Percentiles rank a stretch among this genome's conserved stretches.
These are phyloP conservation scores for Lonchura striata DNA, from an alignment of 2,113 vertebrate genomes.

Conservation along the genomic window DNA sequence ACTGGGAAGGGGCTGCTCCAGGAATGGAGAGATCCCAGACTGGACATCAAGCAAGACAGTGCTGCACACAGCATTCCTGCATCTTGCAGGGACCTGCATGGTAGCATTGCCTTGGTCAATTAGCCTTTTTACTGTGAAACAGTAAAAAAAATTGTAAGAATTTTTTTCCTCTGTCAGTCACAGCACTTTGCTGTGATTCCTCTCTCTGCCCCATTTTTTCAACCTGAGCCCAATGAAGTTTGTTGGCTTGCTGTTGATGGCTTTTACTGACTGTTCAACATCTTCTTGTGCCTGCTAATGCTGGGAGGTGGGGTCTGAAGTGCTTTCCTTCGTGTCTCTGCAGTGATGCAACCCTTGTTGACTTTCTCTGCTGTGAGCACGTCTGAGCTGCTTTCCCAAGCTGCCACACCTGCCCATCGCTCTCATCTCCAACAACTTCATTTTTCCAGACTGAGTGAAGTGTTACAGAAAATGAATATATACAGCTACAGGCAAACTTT, in stretches of 20 bases:
- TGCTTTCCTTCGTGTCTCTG: background rate
- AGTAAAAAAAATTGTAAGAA: background rate
- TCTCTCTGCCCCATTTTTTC: background rate
- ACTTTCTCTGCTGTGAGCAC: background rate
- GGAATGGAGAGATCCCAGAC: background rate
- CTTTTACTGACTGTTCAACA: background rate
- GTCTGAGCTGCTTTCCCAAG: background rate
- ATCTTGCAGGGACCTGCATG: background rate
- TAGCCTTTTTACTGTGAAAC: background rate
- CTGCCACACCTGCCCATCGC: background rate
- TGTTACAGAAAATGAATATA: background rate
- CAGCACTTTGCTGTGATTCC: background rate
- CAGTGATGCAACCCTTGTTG: conserved; percentile 12
- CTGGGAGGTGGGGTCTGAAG: background rate
- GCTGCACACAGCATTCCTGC: background rate
- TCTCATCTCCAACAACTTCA: background rate
- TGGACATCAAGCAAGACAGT: background rate
- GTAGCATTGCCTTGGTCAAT: background rate
- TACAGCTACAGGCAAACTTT: background rate
- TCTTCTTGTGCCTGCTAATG: background rate
- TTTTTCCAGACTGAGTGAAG: background rate
- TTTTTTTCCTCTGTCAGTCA: background rate
- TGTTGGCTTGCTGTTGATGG: background rate
- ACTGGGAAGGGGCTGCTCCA: background rate
- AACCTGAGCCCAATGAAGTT: background rate